Conservation (phyloP, 2,797 vertebrate genomes). For the Pangasius macronema region DNA sequence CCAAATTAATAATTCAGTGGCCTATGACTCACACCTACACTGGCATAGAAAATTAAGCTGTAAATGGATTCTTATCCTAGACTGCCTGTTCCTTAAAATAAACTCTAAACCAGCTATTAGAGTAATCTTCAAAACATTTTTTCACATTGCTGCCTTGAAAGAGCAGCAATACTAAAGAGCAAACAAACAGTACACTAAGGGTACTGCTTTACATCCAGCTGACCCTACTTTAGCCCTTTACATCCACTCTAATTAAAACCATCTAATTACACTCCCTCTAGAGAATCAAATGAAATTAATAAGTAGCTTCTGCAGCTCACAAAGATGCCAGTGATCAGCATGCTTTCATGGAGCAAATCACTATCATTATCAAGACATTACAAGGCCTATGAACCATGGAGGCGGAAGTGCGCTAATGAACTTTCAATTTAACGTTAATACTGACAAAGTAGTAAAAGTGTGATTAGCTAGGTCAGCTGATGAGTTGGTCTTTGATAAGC, state of each 20-base stretch:
- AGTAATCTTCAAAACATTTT: background rate
- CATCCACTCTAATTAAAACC: constrained; percentile 47
- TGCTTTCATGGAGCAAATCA: constrained; percentile 37
- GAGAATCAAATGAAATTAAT: constrained; percentile 35
- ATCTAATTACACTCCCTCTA: constrained; percentile 42
- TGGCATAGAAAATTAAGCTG: constrained; percentile 22
- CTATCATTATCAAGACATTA: constrained; percentile 50
- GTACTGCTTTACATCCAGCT: constrained; percentile 8
- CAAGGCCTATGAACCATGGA: constrained; percentile 13
- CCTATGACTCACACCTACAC: constrained; percentile 43
- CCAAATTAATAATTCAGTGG: constrained; percentile 39
- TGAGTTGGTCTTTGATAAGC: background rate
- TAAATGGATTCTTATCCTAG: constrained; percentile 18
- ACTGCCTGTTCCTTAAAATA: constrained; percentile 31
- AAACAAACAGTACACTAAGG: background rate
- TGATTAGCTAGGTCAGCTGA: background rate
- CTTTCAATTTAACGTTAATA: constrained; percentile 14
- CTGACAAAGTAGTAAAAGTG: constrained; percentile 19
- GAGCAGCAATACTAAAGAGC: background rate
- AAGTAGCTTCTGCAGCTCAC: constrained; percentile 41
- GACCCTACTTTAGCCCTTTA: constrained; percentile 35
- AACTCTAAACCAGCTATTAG: background rate
- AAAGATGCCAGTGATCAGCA: constrained; percentile 34
- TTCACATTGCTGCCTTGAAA: background rate
- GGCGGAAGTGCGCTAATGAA: constrained; percentile 2